Conservation (phyloP, 2,797 vertebrate species). For the Xenentodon cancila region DNA sequence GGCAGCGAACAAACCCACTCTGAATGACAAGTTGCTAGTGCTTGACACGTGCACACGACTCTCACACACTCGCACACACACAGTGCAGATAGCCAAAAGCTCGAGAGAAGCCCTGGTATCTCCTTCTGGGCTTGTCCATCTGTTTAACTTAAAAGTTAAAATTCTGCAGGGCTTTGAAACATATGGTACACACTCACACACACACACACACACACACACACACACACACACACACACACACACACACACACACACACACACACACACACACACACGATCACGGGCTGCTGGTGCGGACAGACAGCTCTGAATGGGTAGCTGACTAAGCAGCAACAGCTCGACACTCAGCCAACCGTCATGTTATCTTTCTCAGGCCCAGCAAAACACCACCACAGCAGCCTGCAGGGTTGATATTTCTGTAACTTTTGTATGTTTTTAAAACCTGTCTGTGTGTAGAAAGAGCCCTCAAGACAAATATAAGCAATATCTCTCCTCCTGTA, state of each 20-base stretch:
- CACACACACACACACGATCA: slow-evolving; percentile 25
- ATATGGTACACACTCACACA: slow-evolving; percentile 42
- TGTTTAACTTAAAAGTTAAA: slow-evolving; percentile 58
- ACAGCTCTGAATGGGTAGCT: slow-evolving; percentile 59
- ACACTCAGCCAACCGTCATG: slow-evolving; percentile 59
- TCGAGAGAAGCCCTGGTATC: slow-evolving; percentile 39
- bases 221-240: slow-evolving; percentile 7
- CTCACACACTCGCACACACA: slow-evolving; percentile 47
- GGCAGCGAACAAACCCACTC: neutral
- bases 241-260: neutral
- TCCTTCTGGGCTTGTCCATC: slow-evolving; percentile 58
- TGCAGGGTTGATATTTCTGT: slow-evolving; percentile 14
- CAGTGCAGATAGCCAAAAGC: slow-evolving; percentile 26
- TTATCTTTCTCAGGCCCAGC: slow-evolving; percentile 47
- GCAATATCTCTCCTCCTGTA: neutral
- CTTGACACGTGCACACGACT: slow-evolving; percentile 34
- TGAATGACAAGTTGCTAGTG: slow-evolving; percentile 29
- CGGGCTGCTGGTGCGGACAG: slow-evolving; percentile 56
- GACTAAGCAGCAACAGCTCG: slow-evolving; percentile 66
- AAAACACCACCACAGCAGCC: slow-evolving; percentile 37
- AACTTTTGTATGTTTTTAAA: neutral
- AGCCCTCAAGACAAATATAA: slow-evolving; percentile 3
- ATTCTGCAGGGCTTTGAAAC: slow-evolving; percentile 56
- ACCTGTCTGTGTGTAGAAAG: slow-evolving; percentile 5
- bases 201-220: slow-evolving; percentile 8